These are phyloP conservation scores for Emmelina monodactyla DNA, from an alignment of 2,888 invertebrate species.

Conservation along the genomic window DNA sequence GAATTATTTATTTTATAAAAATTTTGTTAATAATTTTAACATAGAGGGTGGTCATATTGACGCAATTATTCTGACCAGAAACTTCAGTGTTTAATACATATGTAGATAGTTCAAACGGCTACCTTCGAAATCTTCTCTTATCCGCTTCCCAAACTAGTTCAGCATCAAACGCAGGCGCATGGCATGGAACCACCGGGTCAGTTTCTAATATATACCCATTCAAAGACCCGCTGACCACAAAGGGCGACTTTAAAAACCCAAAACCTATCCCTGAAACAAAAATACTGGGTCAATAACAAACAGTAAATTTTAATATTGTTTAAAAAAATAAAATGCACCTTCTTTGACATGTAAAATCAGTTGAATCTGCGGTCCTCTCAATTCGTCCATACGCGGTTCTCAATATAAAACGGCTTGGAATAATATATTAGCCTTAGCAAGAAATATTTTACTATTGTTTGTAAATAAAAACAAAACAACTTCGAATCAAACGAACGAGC, in stretches of 20 bases:
- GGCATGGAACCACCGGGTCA: conserved; percentile 66
- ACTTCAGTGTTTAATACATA: no score
- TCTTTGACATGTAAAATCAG: conserved; percentile 73
- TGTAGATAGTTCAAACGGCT: no score
- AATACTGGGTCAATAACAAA: background rate
- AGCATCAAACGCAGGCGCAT: conserved; percentile 71
- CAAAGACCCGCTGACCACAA: conserved; percentile 67
- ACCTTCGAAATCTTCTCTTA: conserved; percentile 73
- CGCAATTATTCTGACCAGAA: no score
- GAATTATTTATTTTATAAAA: background rate
- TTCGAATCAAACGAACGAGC: no score
- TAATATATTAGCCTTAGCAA: no score
- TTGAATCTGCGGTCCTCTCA: conserved; percentile 69
- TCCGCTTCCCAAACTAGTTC: conserved; percentile 83
- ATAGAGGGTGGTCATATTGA: no score
- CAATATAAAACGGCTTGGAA: no score
- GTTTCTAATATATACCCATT: conserved; percentile 75
- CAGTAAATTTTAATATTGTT: background rate
- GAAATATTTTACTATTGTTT: no score
- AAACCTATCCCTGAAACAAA: conserved; percentile 66
- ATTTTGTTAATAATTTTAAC: no score
- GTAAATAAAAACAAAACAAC: no score
- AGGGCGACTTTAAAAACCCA: conserved; percentile 59
- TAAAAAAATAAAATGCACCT: conserved; percentile 36
- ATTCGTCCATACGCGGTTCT: conserved; percentile 77